Conservation (phyloP, 2,888 invertebrate genomes). For the Liposcelis brunnea region DNA sequence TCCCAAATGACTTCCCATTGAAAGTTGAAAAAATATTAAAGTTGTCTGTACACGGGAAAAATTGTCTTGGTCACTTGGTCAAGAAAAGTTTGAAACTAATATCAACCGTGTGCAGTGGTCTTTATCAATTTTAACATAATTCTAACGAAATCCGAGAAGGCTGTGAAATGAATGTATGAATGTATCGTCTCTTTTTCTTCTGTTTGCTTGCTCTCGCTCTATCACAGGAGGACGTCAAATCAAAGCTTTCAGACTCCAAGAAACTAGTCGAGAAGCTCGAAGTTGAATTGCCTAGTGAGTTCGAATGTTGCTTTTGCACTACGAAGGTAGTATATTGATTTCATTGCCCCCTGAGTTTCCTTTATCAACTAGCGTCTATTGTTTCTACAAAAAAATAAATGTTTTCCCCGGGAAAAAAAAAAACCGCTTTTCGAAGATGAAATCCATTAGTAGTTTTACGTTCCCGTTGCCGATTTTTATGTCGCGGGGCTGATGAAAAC, state of each 20-base stretch:
- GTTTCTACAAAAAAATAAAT: conserved; percentile 1
- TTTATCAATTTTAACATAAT: conserved; percentile 14
- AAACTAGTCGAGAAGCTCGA: conserved; percentile 51
- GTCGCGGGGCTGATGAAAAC: no score
- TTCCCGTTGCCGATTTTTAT: no score
- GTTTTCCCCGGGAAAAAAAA: no score
- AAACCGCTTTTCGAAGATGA: neutral
- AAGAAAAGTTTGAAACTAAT: no score
- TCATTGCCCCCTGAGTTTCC: no score
- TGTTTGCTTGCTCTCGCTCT: conserved; percentile 11
- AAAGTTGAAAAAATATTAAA: no score
- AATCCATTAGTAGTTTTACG: neutral
- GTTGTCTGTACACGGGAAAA: no score
- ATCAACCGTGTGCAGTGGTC: no score
- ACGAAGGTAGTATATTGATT: conserved; percentile 52
- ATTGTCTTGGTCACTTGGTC: no score
- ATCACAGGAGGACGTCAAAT: conserved; percentile 40
- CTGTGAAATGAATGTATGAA: conserved; percentile 1
- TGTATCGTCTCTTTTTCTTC: conserved; percentile 12
- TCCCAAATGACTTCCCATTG: no score
- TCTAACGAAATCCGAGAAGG: conserved; percentile 2
- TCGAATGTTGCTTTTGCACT: conserved; percentile 95
- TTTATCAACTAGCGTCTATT: conserved; percentile 18
- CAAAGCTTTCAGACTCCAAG: conserved; percentile 43
- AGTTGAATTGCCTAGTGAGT: conserved; percentile 75